phyloP scores from a whole-genome alignment of 2,113 vertebrate genomes.

The Erinaceus europaeus region DNA sequence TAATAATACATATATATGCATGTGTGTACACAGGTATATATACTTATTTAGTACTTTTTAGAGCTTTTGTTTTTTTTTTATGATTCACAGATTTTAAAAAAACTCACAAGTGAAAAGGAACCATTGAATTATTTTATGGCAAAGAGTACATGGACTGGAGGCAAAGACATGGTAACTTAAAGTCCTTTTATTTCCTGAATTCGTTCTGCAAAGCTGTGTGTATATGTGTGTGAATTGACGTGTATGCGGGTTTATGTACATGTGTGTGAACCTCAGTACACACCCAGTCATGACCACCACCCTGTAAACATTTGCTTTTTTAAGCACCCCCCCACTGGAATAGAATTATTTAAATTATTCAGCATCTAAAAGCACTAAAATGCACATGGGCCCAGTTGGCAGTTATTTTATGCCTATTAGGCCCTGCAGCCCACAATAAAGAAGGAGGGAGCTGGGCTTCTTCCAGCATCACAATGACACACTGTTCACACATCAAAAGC shows the following conservation, averaged over 20 bases:
- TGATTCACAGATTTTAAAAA: no score
- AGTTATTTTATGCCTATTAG: constrained; percentile 78
- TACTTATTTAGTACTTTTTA: no score
- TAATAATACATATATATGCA: background rate
- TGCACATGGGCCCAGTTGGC: constrained; percentile 70
- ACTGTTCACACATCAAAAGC: constrained; percentile 73
- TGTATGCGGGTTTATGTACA: background rate
- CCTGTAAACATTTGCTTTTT: constrained; percentile 74
- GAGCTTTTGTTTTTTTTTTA: no score
- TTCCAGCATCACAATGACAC: constrained; percentile 68
- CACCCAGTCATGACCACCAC: constrained; percentile 11
- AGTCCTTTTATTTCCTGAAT: background rate
- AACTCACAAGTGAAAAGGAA: background rate
- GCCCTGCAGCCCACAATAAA: constrained; percentile 70
- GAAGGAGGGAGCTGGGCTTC: constrained; percentile 65
- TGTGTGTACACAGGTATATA: background rate
- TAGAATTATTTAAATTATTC: constrained; percentile 83
- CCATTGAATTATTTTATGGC: background rate
- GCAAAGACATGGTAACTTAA: background rate
- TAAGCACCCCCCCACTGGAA: constrained; percentile 65
- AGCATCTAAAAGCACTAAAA: constrained; percentile 77
- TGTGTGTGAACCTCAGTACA: background rate
- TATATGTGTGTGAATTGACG: background rate
- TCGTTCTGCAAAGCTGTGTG: background rate
- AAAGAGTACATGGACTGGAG: background rate